Evolutionary conservation across 2,113 vertebrate species (phyloP), one percentile per base, ranked within the genome.

Genomic region (Rattus rattus): DNA sequence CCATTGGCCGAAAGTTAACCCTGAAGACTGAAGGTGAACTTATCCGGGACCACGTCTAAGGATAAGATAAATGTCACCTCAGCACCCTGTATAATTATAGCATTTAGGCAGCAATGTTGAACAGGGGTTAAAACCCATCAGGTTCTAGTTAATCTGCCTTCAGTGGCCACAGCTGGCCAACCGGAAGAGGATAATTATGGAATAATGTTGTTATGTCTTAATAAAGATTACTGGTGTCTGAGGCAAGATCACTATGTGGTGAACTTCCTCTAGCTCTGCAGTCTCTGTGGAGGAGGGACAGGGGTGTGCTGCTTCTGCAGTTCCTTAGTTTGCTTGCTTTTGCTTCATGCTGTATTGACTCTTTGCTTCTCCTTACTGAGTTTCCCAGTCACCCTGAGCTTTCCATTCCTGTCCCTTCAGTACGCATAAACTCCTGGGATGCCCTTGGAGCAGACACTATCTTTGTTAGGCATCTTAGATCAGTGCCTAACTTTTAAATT

Each of bases 111-210:
- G 39, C 76, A 83, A 43, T 98, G 96, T 92, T 89, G 65, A 95
- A 92, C 47, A 97, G 95, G 83, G 86, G 61, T 88, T 98, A 94
- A 98, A 98, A 95, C 83, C 73, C 92, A 61, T 59, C 96, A 77
- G 24, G 61, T 94, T 98, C 98, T 98, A 76, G 77, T 98, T 98
- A 98, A 98, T 98, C 94, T 97, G 91, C 87, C 92, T 94, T 97
- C 97, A 98, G 96, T 88, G 97, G 94, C 95, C 94, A 76, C 96
- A 98, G 97, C 98, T 98, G 97, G 95, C 56, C 93, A 93, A 91
- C 91, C 5, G 7, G 97, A 99, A 98, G 96, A 98, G 97, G 97
- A 98, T 63, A 22, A 94, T 94, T 98, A 97, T 97, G 96, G 98
- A 97, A 98, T 98, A 26, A 97, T 96, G 95, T 94, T 97, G 85